Conservation (phyloP, 2,888 invertebrate species). For the Hermaeophaga mercurialis region DNA sequence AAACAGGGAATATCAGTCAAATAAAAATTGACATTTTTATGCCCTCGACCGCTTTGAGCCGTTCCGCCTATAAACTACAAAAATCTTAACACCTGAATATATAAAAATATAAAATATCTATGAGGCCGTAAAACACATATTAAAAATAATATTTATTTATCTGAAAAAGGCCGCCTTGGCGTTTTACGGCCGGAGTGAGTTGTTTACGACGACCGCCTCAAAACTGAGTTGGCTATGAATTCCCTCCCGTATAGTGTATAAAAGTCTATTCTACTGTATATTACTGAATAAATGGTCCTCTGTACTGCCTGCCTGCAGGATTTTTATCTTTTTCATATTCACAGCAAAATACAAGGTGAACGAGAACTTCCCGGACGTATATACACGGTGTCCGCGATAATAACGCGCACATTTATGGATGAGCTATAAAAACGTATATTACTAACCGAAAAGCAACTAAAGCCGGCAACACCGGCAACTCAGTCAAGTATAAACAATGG, state of each 20-base stretch:
- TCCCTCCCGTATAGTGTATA: conserved; percentile 39
- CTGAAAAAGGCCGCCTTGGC: conserved; percentile 56
- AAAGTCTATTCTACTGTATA: conserved; percentile 26
- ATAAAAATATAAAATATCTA: conserved; percentile 60
- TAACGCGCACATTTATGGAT: too few relatives aligned
- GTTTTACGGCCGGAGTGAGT: conserved; percentile 57
- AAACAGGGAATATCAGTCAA: conserved; percentile 38
- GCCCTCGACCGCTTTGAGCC: conserved; percentile 46
- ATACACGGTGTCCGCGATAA: too few relatives aligned
- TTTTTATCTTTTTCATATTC: too few relatives aligned
- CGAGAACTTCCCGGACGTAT: too few relatives aligned
- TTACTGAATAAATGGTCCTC: too few relatives aligned
- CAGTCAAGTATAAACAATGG: too few relatives aligned
- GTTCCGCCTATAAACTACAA: conserved; percentile 50
- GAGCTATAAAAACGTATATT: too few relatives aligned
- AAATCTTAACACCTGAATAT: conserved; percentile 59
- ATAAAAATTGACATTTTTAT: conserved; percentile 55
- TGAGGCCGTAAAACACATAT: conserved; percentile 59
- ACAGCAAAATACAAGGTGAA: too few relatives aligned
- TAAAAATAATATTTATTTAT: conserved; percentile 61
- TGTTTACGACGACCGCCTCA: conserved; percentile 56
- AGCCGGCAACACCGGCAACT: too few relatives aligned
- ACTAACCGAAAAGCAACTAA: too few relatives aligned
- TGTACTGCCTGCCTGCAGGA: too few relatives aligned
- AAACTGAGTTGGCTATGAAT: conserved; percentile 48